phyloP scores from a whole-genome alignment of 2,113 vertebrate genomes.

The Crocuta crocuta region DNA sequence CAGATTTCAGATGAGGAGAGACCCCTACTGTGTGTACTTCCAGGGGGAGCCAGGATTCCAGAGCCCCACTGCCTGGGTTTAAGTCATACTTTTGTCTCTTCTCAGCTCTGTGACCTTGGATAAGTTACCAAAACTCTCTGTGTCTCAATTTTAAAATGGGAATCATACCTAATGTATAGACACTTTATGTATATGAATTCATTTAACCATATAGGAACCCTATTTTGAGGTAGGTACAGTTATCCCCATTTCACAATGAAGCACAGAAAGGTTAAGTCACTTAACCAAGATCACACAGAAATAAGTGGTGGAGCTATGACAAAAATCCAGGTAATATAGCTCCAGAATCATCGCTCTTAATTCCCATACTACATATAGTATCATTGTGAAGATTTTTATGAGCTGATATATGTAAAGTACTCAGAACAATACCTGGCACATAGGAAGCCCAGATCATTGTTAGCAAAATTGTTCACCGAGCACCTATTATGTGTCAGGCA shows the following conservation, averaged over 20 bases:
- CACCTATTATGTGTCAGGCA: neutral
- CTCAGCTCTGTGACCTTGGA: slow-evolving; percentile 32
- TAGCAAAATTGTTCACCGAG: neutral
- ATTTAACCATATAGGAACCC: neutral
- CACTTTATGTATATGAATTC: neutral
- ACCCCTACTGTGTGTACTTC: neutral
- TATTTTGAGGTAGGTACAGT: neutral
- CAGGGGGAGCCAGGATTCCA: neutral
- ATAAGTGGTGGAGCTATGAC: neutral
- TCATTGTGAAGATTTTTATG: neutral
- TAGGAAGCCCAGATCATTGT: neutral
- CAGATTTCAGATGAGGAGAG: neutral
- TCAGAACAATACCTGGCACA: neutral
- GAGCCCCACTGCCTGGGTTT: neutral
- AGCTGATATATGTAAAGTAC: neutral
- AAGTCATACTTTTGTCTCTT: slow-evolving; percentile 14
- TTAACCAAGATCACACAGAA: slow-evolving; percentile 20
- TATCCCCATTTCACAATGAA: neutral
- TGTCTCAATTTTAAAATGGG: neutral
- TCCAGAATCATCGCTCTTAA: neutral
- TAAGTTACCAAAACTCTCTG: neutral
- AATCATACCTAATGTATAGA: neutral
- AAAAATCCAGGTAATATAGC: neutral
- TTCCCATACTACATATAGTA: neutral
- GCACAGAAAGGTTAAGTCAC: neutral